Evolutionary conservation across 1,140 invertebrate genomes (phyloP), one percentile per base, ranked within the genome.

Genomic region (Achatina immaculata): DNA sequence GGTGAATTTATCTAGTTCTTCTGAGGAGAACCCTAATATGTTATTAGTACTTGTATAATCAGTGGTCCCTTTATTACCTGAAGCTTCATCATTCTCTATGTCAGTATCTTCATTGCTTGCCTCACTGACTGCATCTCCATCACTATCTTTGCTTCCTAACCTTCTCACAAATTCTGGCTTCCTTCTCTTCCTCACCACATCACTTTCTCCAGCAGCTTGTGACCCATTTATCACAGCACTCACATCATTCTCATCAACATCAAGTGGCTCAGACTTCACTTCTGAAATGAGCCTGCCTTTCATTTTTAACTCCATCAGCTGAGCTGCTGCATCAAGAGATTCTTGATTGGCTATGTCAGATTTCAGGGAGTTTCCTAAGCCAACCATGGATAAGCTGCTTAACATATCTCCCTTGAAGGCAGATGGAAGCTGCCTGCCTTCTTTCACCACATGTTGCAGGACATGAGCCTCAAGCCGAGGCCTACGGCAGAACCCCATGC

Each of bases 401-500:
- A 71, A 38, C 34, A 45, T 66, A 43, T 80, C 58, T 31, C 78
- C 68, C 43, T 68, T 78, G 21, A 78, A 45, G 6, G 2, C 34
- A 31, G 55, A 16, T 1, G 62, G 43, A 0, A 68, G 19, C n/a
- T 45, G 34, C 24, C 65, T n/a, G 16, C 72, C 69, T 31, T 79
- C 73, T 38, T 82, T 75, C n/a, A 78, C 38, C 7, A 78, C 79
- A 51, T 83, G 82, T 40, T 83, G 82, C 36, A 81, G 78, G 21
- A 82, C 58, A 40, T 83, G 81, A 11, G 75, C 69, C 51, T 84
- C 81, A n/a, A 84, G 73, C 7, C 83, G 84, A 71, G 51, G 83
- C 21, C 77, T 51, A 3, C 83, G 81, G 42, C 83, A 78, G 65
- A 85, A 85, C 34, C 81, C 85, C 80, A 81, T 82, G 58, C 83